A percentile compares a stretch with the other conserved stretches of the same genome.
Conservation (phyloP, 1,140 invertebrate species). For the Aphaenogaster ashmeadi region DNA sequence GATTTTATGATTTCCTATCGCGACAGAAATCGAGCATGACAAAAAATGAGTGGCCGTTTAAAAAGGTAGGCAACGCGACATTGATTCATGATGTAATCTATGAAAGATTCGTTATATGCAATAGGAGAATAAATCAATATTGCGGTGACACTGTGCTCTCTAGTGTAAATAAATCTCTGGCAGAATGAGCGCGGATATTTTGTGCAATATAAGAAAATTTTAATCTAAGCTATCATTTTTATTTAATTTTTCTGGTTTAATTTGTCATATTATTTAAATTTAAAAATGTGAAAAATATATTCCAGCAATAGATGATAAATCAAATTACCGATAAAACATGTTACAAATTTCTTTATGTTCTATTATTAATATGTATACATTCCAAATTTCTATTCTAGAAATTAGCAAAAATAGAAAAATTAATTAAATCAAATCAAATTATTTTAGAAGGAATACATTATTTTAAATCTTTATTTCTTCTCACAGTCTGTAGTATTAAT, state of each 20-base stretch:
- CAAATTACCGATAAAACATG: neutral
- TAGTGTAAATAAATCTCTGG: conserved; percentile 43
- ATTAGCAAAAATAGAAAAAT: neutral
- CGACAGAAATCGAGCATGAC: conserved; percentile 13
- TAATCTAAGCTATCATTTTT: neutral
- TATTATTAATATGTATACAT: neutral
- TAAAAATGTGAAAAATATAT: neutral
- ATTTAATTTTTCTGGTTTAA: neutral
- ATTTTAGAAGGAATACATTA: neutral
- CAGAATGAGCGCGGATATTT: neutral
- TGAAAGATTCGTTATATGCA: conserved; percentile 45
- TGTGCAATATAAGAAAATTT: neutral
- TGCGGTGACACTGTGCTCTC: conserved; percentile 26
- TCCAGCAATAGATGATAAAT: neutral
- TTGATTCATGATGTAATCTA: conserved; percentile 52
- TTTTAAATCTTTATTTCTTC: neutral
- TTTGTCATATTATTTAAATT: neutral
- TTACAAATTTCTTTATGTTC: neutral
- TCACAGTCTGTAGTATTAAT: neutral
- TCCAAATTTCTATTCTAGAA: neutral
- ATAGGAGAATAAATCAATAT: conserved; percentile 53
- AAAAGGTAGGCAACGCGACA: conserved; percentile 43
- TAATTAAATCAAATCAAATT: neutral
- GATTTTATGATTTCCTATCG: conserved; percentile 38
- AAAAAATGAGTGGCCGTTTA: conserved; percentile 47